Conservation (phyloP, 2,113 vertebrate species). For the Sander vitreus region DNA sequence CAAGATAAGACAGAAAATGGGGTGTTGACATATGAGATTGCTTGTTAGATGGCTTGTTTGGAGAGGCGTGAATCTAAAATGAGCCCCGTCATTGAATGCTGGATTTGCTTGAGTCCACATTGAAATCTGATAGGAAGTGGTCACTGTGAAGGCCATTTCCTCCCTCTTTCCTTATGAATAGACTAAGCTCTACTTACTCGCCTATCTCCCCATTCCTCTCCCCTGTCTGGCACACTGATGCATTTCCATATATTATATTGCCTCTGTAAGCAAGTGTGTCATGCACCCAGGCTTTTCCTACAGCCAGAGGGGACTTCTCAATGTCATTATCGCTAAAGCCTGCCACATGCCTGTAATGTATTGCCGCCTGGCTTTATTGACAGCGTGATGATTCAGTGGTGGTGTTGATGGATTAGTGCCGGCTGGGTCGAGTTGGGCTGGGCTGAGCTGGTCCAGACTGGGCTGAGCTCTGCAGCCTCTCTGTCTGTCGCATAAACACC, state of each 20-base stretch:
- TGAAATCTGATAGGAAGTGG: conserved; percentile 35
- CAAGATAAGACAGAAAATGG: conserved; percentile 49
- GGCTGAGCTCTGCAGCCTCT: conserved; percentile 70
- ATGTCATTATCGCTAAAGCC: conserved; percentile 85
- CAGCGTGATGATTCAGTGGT: conserved; percentile 82
- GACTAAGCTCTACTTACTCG: conserved; percentile 27
- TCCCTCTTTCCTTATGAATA: conserved; percentile 35
- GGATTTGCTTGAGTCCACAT: conserved; percentile 47
- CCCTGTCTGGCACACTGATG: conserved; percentile 53
- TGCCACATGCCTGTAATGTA: conserved; percentile 85
- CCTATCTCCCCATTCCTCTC: conserved; percentile 25
- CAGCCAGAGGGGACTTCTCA: conserved; percentile 83
- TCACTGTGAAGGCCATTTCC: conserved; percentile 48
- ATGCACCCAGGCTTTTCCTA: conserved; percentile 66
- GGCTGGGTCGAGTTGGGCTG: conserved; percentile 68
- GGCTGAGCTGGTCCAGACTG: conserved; percentile 66
- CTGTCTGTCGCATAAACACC: conserved; percentile 74
- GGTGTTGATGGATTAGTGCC: conserved; percentile 84
- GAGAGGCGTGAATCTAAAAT: conserved; percentile 48
- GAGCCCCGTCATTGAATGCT: conserved; percentile 26
- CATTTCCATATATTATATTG: conserved; percentile 85
- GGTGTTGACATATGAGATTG: conserved; percentile 54
- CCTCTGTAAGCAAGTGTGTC: conserved; percentile 82
- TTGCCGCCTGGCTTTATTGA: conserved; percentile 83
- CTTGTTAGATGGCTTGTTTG: conserved; percentile 54